Evolutionary conservation across 2,888 invertebrate species (phyloP).

Genomic region (Dendrolimus pini): DNA sequence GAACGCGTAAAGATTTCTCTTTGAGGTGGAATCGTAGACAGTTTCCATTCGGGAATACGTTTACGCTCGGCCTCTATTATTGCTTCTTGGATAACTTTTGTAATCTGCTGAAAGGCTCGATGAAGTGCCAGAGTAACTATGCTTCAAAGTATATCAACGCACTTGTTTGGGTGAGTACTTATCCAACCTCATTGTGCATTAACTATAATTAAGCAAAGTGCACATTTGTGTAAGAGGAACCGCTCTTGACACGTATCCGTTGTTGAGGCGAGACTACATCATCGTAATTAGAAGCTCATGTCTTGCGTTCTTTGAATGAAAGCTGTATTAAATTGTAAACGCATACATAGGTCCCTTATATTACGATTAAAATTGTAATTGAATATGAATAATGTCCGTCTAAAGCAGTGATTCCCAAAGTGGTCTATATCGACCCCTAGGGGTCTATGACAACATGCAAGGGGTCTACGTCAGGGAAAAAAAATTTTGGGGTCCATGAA

Average conservation of each 20-base stretch:
- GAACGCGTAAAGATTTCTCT: slow-evolving; percentile 33
- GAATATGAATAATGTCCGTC: too few species aligned
- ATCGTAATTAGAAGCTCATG: slow-evolving; percentile 30
- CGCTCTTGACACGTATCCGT: slow-evolving; percentile 20
- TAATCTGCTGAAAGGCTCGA: slow-evolving; percentile 24
- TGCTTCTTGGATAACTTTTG: slow-evolving; percentile 25
- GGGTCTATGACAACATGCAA: too few species aligned
- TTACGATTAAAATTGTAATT: too few species aligned
- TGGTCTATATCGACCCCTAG: too few species aligned
- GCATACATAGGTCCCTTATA: too few species aligned
- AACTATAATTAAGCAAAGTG: slow-evolving; percentile 47
- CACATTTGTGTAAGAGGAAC: slow-evolving; percentile 33
- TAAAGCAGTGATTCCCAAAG: too few species aligned
- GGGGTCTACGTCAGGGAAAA: too few species aligned
- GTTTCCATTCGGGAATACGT: slow-evolving; percentile 19
- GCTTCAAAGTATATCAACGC: background rate
- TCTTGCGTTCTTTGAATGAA: background rate
- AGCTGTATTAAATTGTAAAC: background rate
- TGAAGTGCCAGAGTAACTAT: slow-evolving; percentile 4
- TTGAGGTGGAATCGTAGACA: slow-evolving; percentile 22
- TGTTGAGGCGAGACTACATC: slow-evolving; percentile 24
- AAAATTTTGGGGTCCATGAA: too few species aligned
- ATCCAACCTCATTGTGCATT: slow-evolving; percentile 32
- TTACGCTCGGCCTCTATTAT: slow-evolving; percentile 18
- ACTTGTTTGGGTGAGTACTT: slow-evolving; percentile 19